Evolutionary conservation across 2,888 invertebrate genomes (phyloP), one percentile per base, ranked within the genome.

Genomic region (Heterodera filipjevi): DNA sequence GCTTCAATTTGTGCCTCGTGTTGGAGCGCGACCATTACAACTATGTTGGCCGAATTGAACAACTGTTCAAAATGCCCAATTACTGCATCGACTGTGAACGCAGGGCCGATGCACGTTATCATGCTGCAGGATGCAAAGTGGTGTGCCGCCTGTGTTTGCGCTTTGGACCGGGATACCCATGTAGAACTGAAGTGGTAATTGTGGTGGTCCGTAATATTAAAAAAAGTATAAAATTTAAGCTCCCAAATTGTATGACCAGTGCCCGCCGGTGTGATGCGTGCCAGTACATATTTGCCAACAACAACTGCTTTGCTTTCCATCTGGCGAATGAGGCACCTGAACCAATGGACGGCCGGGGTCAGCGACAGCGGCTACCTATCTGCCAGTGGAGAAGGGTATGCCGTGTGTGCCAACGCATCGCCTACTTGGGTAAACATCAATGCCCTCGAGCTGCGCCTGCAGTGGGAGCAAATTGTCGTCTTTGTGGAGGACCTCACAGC

Each of bases 1-100:
- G 8, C 5, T 72, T 72, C 32, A 72, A 72, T 59, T 12, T 72
- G 3, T 72, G 73, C 16, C 39, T 72, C 16, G 5, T 72, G 35
- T 32, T 72, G 22, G 73, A 35, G 8, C 16, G 44, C 2, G 19
- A 32, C 0, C 73, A 72, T n/a, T 72, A 22, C 22, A 72, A 39
- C 19, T 72, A 72, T 3, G 12, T 72, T 14, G 72, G 53, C 1
- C 49, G 72, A 3, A 33, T 59, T 33, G 72, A 72, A 19, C 74
- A 74, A 49, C 30, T 74, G 33, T 74, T 74, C 14, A 12, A 19
- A 14, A 14, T n/a, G 3, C 59, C 49, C 5, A 2, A 5, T 2
- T 72, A 35, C 33, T 72, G 73, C 73, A 22, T 72, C 1, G 73
- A 72, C n/a, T 72, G 73, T 30, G 73, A 72, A 44, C 49, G 59